These are phyloP conservation scores for Ibidorhyncha struthersii DNA, from an alignment of 2,113 vertebrate species.

Conservation along the genomic window DNA sequence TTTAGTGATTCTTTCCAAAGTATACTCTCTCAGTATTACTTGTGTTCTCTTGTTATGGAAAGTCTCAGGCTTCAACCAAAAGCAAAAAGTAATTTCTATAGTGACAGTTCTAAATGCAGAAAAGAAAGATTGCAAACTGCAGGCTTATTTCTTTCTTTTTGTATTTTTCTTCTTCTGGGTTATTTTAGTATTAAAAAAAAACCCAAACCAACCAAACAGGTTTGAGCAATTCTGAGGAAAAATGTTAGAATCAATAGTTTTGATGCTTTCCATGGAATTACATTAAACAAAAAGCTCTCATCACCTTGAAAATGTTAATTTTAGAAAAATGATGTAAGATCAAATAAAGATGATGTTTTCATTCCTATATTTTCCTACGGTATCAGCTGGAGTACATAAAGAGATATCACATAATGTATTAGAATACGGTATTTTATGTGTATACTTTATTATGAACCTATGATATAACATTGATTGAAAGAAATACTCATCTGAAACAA, in stretches of 20 bases:
- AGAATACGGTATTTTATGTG: not conserved
- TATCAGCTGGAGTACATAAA: not conserved
- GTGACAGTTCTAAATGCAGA: slow-evolving; percentile 22
- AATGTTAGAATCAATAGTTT: not conserved
- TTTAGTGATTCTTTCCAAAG: not conserved
- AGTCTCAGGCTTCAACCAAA: not conserved
- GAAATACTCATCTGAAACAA: not conserved
- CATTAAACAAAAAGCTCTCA: not conserved
- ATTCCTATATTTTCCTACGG: not conserved
- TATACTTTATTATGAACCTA: not conserved
- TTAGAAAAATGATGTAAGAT: not conserved
- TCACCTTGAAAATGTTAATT: not conserved
- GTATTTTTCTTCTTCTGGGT: not conserved
- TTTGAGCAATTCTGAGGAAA: not conserved
- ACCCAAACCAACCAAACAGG: too few species aligned
- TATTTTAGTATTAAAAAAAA: not conserved
- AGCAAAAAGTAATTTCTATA: not conserved
- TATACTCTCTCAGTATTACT: not conserved
- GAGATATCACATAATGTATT: not conserved
- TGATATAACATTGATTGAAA: not conserved
- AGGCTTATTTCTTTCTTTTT: slow-evolving; percentile 12
- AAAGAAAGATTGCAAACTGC: slow-evolving; percentile 14
- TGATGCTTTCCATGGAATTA: not conserved
- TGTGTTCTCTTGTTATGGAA: not conserved
- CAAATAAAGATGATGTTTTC: not conserved